Conservation (phyloP, 2,888 invertebrate species). For the Drosophila formosana region DNA sequence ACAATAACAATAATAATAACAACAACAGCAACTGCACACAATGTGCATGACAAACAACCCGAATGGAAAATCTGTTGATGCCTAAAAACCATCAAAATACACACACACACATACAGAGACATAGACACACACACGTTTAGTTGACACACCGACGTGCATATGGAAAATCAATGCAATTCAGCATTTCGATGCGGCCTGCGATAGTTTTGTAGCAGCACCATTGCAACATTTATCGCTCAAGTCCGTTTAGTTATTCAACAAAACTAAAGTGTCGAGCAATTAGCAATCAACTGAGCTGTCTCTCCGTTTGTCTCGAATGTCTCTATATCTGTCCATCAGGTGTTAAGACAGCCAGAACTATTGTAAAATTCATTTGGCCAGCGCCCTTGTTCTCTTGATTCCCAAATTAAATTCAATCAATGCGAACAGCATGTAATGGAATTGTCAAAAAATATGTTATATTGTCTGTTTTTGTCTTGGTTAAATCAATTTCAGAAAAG, state of each 20-base stretch:
- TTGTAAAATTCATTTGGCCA: constrained; percentile 23
- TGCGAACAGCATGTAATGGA: neutral
- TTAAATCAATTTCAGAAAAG: neutral
- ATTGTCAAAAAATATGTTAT: constrained; percentile 1
- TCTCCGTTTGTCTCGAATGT: neutral
- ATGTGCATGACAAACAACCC: constrained; percentile 74
- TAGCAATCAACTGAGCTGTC: constrained; percentile 56
- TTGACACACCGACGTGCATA: constrained; percentile 19
- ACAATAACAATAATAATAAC: constrained; percentile 27
- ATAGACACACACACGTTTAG: constrained; percentile 13
- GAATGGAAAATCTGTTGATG: constrained; percentile 79
- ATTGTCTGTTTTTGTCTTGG: neutral
- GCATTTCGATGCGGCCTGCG: constrained; percentile 35
- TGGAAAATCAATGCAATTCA: constrained; percentile 57
- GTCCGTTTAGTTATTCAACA: constrained; percentile 37
- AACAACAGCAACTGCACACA: constrained; percentile 30
- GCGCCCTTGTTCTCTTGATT: neutral
- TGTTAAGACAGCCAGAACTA: constrained; percentile 15
- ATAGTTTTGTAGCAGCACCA: constrained; percentile 15
- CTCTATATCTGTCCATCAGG: constrained; percentile 4
- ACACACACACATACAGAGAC: constrained; percentile 17
- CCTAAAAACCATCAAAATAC: constrained; percentile 56
- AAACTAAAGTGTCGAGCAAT: constrained; percentile 70
- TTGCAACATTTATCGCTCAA: constrained; percentile 19
- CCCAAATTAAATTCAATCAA: constrained; percentile 46